Conservation (phyloP, 2,797 vertebrate species). For the Galagoides demidoff region DNA sequence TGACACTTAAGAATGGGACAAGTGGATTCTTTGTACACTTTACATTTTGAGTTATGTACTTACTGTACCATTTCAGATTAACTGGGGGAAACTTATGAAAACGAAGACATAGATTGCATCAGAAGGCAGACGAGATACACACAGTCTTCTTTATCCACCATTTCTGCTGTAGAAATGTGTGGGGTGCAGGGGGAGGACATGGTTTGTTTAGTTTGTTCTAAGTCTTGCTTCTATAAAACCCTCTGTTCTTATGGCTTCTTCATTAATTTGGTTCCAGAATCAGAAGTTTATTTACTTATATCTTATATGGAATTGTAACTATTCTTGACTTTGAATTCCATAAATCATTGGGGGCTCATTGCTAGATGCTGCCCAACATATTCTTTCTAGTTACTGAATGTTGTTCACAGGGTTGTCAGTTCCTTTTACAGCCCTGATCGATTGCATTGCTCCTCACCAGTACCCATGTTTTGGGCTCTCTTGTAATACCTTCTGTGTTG, state of each 20-base stretch:
- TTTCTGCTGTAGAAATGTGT: background rate
- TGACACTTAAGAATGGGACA: background rate
- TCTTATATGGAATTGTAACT: background rate
- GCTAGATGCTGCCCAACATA: background rate
- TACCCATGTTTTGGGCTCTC: background rate
- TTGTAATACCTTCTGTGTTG: background rate
- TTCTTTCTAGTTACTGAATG: background rate
- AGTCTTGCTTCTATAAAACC: slow-evolving; percentile 3
- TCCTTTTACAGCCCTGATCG: slow-evolving; percentile 1
- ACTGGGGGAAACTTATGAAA: slow-evolving; percentile 7
- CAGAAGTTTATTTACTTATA: background rate
- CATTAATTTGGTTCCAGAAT: slow-evolving; percentile 15
- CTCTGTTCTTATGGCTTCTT: background rate
- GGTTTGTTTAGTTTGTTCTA: background rate
- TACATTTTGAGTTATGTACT: slow-evolving; percentile 3
- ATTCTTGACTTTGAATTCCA: slow-evolving; percentile 24
- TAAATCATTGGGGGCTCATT: background rate
- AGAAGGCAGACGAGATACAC: background rate
- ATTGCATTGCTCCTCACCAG: background rate
- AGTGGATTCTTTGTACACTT: background rate
- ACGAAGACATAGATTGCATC: background rate
- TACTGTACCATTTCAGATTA: slow-evolving; percentile 27
- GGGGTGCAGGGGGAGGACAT: no score
- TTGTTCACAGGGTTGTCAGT: background rate
- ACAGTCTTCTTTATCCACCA: background rate